Evolutionary conservation across 2,888 invertebrate genomes (phyloP).

Genomic region (Nudaria mundana): DNA sequence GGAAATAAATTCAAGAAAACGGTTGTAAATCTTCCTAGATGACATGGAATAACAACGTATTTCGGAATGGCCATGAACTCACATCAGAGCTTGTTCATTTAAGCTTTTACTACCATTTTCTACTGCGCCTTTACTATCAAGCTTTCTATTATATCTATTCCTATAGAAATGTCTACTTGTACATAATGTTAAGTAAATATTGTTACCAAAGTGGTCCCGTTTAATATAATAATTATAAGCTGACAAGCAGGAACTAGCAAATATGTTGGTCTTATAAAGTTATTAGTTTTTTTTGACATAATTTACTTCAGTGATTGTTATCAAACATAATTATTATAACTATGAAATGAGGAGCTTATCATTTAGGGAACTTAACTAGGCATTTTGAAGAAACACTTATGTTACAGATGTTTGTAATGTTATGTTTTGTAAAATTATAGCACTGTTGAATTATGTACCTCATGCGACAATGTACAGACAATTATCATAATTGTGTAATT

Average conservation of each 20-base stretch:
- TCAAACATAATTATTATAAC: conserved; percentile 28
- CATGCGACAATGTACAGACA: conserved; percentile 56
- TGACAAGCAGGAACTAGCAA: conserved; percentile 26
- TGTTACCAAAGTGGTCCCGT: conserved; percentile 20
- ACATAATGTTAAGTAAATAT: conserved; percentile 24
- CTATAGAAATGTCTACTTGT: conserved; percentile 34
- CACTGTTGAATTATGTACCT: conserved; percentile 68
- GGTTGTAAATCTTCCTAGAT: conserved; percentile 24
- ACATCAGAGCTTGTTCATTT: conserved; percentile 76
- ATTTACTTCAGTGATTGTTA: conserved; percentile 26
- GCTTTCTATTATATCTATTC: conserved; percentile 51
- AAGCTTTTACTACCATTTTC: conserved; percentile 71
- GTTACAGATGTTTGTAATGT: conserved; percentile 48
- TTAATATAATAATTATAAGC: conserved; percentile 23
- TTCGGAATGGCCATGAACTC: conserved; percentile 8
- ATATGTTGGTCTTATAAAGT: conserved; percentile 18
- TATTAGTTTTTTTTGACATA: conserved; percentile 20
- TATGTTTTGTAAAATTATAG: conserved; percentile 56
- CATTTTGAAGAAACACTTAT: conserved; percentile 48
- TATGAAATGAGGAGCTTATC: conserved; percentile 68
- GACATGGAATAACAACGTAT: conserved; percentile 11
- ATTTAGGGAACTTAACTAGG: conserved; percentile 64
- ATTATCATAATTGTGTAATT: conserved; percentile 48
- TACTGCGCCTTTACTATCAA: conserved; percentile 63
- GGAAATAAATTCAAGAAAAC: conserved; percentile 48